Base-by-base conservation (phyloP, 2,888 invertebrate genomes). In the Catonia carolina region DNA sequence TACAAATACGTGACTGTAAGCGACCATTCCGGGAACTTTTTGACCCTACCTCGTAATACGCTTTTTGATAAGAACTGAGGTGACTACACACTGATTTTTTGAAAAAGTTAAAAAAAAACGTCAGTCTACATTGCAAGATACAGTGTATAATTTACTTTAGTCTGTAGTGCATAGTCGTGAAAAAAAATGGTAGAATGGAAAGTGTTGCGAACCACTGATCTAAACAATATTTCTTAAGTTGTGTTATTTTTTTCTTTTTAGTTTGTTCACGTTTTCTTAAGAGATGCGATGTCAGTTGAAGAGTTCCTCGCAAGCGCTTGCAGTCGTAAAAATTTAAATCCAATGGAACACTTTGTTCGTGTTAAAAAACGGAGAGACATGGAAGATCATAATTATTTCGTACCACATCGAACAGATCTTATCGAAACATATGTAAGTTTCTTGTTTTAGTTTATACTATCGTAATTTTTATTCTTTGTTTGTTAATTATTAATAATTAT, bases 301-400 rank as follows among this genome's bases (percentile, higher is more conserved):
- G 96, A 97, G 75, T 91, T 97, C 74, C 78, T 97, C 63, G 92
- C 91, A 42, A 86, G 86, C 66, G 94, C 94, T 50, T 96, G 96
- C 76, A 87, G 86, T 63, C 83, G 94, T 65, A 90, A 94, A 72
- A 90, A 88, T 67, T 84, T 97, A 65, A 93, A 90, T 74, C 87
- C 95, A 35, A 88, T 91, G 75, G 96, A 97, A 73, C 95, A 96
- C 75, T 97, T 96, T 75, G 90, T 97, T 57, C 81, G 95, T 66
- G 91, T 94, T 65, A 93, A 93, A 77, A 93, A 94, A 73, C 84
- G 94, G 65, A 83, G 89, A 65, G 94, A 95, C 69, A 90, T 93
- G 85, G 94, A 94, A 73, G 93, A 93, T 75, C 91, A 91, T 74
- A 93, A 93, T 76, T 95, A 93, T 76, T 93, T 93, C 75, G 94